Conservation (phyloP, 2,113 vertebrate genomes). For the Microtus richardsoni region DNA sequence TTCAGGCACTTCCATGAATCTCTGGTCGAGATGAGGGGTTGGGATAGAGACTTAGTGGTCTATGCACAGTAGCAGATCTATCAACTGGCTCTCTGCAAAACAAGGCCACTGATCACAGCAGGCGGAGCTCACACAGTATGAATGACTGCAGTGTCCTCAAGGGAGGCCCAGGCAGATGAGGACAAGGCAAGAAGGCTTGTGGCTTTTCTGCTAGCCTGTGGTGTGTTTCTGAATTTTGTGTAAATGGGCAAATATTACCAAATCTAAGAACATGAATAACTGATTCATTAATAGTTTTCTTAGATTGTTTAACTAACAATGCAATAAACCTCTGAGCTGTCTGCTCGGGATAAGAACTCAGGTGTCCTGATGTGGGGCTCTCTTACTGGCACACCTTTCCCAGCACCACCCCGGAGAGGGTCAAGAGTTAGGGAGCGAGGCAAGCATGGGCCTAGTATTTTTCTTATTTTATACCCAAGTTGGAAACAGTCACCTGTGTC, state of each 20-base stretch:
- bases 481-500: background rate
- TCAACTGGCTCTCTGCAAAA: background rate
- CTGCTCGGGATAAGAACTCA: background rate
- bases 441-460: background rate
- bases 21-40: background rate
- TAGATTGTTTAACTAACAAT: slow-evolving; percentile 13
- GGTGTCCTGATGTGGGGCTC: background rate
- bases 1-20: background rate
- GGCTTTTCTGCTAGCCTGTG: background rate
- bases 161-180: background rate
- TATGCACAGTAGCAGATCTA: background rate
- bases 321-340: background rate
- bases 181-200: background rate
- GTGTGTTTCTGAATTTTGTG: background rate
- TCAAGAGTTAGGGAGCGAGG: background rate
- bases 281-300: background rate
- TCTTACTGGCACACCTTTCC: background rate
- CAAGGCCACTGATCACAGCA: background rate
- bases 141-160: background rate
- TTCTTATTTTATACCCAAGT: background rate
- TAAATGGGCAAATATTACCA: background rate
- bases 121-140: background rate
- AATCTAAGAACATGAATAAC: background rate
- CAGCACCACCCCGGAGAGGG: background rate
- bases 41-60: background rate